Percentiles rank a stretch among this genome's conserved stretches.
Evolutionary conservation across 2,113 vertebrate species (phyloP).

Genomic region (Gracilinanus agilis): DNA sequence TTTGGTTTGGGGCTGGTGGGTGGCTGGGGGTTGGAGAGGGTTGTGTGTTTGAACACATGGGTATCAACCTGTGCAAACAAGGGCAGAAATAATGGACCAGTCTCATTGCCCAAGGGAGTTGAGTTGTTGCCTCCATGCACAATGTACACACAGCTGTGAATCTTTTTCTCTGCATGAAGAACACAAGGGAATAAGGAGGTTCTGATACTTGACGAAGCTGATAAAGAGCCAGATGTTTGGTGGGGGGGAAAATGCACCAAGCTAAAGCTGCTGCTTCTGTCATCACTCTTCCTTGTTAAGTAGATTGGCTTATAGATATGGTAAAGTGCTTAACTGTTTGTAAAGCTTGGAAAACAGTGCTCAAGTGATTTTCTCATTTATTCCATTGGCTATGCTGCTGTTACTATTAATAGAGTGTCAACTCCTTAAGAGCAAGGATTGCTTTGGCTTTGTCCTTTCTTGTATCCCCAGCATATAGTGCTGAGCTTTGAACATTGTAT

Average conservation of each 20-base stretch:
- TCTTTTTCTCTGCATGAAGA: not conserved
- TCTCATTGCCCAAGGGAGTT: not conserved
- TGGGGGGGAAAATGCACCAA: not conserved
- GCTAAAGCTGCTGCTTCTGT: not conserved
- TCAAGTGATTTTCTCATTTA: not conserved
- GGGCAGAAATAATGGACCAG: not conserved
- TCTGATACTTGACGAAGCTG: not conserved
- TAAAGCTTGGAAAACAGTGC: not conserved
- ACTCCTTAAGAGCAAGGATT: not conserved
- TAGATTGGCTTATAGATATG: not conserved
- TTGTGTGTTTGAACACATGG: not conserved
- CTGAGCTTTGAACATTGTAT: not conserved
- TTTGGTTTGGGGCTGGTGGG: too few species aligned
- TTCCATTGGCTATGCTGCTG: not conserved
- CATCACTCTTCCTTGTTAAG: not conserved
- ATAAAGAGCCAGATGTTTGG: constrained; percentile 9
- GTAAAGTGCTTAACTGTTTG: not conserved
- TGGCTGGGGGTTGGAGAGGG: not conserved
- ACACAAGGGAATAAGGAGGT: not conserved
- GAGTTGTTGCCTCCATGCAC: not conserved
- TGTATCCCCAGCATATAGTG: not conserved
- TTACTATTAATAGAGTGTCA: not conserved
- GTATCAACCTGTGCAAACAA: not conserved
- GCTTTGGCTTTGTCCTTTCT: not conserved
- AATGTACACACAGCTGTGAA: constrained; percentile 3